Conservation (phyloP, 1,140 invertebrate genomes). For the Drosophila albomicans region DNA sequence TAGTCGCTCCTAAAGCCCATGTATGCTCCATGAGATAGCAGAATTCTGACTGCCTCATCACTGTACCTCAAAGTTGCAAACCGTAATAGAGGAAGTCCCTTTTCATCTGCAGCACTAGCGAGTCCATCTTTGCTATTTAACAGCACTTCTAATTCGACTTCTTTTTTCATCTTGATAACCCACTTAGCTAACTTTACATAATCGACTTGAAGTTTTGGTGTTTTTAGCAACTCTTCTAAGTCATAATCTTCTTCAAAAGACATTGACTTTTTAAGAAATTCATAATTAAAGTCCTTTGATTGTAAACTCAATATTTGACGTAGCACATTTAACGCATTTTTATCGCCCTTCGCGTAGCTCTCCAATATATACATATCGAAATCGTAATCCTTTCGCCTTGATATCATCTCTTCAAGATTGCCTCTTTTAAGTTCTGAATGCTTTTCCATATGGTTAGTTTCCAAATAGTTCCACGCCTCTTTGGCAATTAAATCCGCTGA, state of each 20-base stretch:
- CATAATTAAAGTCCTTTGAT: background rate
- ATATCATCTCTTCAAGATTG: background rate
- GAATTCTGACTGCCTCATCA: background rate
- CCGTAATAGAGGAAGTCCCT: background rate
- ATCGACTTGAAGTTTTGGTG: background rate
- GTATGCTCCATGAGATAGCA: background rate
- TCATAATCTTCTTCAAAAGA: background rate
- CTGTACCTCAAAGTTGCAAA: background rate
- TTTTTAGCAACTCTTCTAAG: background rate
- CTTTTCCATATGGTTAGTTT: background rate
- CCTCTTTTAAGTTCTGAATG: background rate
- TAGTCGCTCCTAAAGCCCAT: conserved; percentile 16
- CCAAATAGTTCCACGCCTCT: background rate
- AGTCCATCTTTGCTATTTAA: background rate
- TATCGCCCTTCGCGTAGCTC: background rate
- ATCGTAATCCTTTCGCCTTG: background rate
- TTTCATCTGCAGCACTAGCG: background rate
- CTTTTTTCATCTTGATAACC: background rate
- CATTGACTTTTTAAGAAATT: background rate
- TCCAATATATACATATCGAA: background rate
- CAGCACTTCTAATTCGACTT: background rate
- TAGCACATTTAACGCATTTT: background rate
- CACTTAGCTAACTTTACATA: background rate
- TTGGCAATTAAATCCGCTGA: background rate
- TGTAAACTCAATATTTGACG: background rate